Conservation (phyloP, 2,888 invertebrate genomes). For the Drosophila siamana region DNA sequence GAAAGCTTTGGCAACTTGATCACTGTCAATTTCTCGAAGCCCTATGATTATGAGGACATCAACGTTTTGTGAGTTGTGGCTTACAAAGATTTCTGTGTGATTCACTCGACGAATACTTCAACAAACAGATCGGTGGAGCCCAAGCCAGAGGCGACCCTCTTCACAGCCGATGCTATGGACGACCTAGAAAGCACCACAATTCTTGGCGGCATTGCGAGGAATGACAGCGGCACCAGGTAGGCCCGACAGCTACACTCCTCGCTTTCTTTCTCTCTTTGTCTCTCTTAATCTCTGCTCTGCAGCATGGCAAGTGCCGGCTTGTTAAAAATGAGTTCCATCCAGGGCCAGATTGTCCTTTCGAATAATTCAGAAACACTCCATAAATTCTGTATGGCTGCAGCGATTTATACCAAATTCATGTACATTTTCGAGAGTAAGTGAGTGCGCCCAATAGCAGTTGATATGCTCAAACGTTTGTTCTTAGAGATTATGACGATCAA, state of each 20-base stretch:
- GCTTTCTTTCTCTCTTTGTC: not conserved
- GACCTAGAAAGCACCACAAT: conserved; percentile 53
- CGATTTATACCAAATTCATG: conserved; percentile 50
- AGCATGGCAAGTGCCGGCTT: conserved; percentile 59
- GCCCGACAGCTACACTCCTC: not conserved
- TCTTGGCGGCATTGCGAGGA: conserved; percentile 56
- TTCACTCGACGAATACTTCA: not conserved
- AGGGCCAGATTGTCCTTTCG: conserved; percentile 29
- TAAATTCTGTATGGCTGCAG: conserved; percentile 46
- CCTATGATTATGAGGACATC: conserved; percentile 26
- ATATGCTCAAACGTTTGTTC: not conserved
- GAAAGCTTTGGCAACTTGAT: conserved; percentile 76
- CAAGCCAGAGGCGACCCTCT: conserved; percentile 45
- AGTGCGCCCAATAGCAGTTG: not conserved
- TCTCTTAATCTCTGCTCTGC: not conserved
- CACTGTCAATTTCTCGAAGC: conserved; percentile 22
- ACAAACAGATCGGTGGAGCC: conserved; percentile 49
- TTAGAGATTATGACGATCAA: conserved; percentile 49
- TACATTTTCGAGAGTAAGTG: conserved; percentile 60
- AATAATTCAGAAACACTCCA: not conserved
- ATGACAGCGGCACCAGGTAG: conserved; percentile 56
- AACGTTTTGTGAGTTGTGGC: conserved; percentile 52
- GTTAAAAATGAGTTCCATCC: conserved; percentile 35
- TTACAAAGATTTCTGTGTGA: no score
- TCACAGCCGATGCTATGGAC: conserved; percentile 54